Conservation (phyloP, 2,797 vertebrate genomes). For the Novumbra hubbsi region DNA sequence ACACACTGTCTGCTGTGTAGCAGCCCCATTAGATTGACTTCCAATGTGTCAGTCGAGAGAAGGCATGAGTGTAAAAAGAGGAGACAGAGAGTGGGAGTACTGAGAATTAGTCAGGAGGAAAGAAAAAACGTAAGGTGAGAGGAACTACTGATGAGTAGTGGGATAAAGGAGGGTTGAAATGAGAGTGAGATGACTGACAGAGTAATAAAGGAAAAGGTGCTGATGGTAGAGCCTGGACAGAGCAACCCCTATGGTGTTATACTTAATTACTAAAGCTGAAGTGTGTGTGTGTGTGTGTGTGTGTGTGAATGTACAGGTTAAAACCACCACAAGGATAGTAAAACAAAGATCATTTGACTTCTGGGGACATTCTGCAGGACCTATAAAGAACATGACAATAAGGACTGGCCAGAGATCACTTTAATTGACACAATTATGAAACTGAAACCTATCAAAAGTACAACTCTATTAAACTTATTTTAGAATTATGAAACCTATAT, state of each 20-base stretch:
- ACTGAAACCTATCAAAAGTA: too few species aligned
- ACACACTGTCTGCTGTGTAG: slow-evolving; percentile 45
- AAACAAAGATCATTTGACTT: too few species aligned
- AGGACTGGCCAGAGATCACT: too few species aligned
- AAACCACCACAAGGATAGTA: background rate
- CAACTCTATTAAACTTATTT: too few species aligned
- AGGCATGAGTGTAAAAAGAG: slow-evolving; percentile 50
- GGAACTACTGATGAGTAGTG: background rate
- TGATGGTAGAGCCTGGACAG: slow-evolving; percentile 31
- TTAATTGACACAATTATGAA: too few species aligned
- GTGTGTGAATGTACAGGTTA: background rate
- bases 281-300: background rate
- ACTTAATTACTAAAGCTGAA: slow-evolving; percentile 43
- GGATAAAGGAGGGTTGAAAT: background rate
- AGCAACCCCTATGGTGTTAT: slow-evolving; percentile 33
- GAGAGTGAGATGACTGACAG: background rate
- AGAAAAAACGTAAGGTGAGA: background rate
- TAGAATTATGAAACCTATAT: too few species aligned
- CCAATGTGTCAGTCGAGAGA: slow-evolving; percentile 45
- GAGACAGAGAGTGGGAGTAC: slow-evolving; percentile 12
- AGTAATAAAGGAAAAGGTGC: background rate
- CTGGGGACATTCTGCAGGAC: too few species aligned
- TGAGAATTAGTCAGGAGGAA: background rate
- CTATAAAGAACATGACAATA: too few species aligned
- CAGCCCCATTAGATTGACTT: slow-evolving; percentile 52